A percentile compares a stretch with the other conserved stretches of the same genome.
Conservation (phyloP, 2,888 invertebrate species). For the Spicauda simplicius region DNA sequence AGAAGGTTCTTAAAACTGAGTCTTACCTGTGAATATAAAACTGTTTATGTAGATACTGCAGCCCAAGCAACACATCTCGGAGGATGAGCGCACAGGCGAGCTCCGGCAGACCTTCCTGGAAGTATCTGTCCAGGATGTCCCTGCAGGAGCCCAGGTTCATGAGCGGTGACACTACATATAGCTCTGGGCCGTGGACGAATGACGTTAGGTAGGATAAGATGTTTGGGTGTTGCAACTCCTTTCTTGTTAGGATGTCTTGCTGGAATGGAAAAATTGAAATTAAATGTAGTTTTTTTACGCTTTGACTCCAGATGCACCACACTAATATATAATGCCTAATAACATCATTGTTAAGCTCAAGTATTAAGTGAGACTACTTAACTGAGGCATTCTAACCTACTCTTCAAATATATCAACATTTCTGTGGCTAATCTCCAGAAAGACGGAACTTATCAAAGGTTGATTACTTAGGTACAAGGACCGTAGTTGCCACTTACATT, state of each 20-base stretch:
- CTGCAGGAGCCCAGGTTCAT: slow-evolving; percentile 94
- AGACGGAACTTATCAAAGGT: too few relatives aligned
- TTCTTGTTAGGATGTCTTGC: slow-evolving; percentile 91
- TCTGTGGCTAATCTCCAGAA: too few relatives aligned
- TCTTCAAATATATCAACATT: too few relatives aligned
- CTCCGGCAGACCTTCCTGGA: slow-evolving; percentile 92
- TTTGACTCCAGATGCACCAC: too few relatives aligned
- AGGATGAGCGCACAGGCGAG: slow-evolving; percentile 91
- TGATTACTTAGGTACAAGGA: too few relatives aligned
- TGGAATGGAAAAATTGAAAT: slow-evolving; percentile 67
- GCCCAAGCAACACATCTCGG: slow-evolving; percentile 90
- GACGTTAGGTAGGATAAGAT: slow-evolving; percentile 90
- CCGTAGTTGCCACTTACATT: too few relatives aligned
- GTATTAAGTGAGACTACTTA: too few relatives aligned
- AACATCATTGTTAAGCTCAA: too few relatives aligned
- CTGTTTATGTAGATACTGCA: slow-evolving; percentile 93
- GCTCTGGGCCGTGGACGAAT: slow-evolving; percentile 91
- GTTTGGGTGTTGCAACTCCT: slow-evolving; percentile 92
- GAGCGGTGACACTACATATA: slow-evolving; percentile 92
- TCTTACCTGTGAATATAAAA: slow-evolving; percentile 93
- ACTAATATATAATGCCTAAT: too few relatives aligned
- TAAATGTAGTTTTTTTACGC: too few relatives aligned
- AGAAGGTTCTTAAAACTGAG: too few relatives aligned
- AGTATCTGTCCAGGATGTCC: slow-evolving; percentile 91
- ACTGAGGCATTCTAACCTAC: too few relatives aligned